A percentile compares a stretch with the other conserved stretches of the same genome.
phyloP scores from a whole-genome alignment of 2,113 vertebrate genomes.

The Galemys pyrenaicus region DNA sequence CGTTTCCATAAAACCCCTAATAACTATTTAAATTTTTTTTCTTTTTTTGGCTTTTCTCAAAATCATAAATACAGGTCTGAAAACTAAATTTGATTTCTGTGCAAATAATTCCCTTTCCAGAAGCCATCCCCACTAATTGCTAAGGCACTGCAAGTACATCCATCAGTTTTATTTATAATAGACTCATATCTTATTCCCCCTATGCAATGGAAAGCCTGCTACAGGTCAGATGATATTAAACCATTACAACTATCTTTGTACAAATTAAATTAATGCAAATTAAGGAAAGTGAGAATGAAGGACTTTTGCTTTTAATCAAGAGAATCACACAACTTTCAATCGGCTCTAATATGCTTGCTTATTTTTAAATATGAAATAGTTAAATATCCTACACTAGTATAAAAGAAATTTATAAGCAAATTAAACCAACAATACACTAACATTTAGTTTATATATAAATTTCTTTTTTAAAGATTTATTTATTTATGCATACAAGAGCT shows the following conservation, averaged over 20 bases:
- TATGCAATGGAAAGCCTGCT: background rate
- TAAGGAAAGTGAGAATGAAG: background rate
- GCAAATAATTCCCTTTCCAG: conserved; percentile 72
- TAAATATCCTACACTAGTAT: background rate
- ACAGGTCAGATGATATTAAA: background rate
- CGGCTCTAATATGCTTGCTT: background rate
- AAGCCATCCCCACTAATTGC: conserved; percentile 73
- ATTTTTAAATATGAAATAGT: background rate
- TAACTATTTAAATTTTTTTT: conserved; percentile 84
- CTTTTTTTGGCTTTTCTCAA: conserved; percentile 82
- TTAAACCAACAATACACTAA: background rate
- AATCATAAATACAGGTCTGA: conserved; percentile 84
- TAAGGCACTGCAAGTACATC: conserved; percentile 21
- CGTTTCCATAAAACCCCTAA: conserved; percentile 86
- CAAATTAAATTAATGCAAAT: background rate
- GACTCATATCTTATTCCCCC: background rate
- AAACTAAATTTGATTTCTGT: conserved; percentile 80
- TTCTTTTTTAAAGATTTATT: background rate
- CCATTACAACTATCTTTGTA: background rate
- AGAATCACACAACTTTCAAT: background rate
- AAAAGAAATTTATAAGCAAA: background rate
- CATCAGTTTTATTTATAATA: conserved; percentile 65
- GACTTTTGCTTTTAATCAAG: background rate
- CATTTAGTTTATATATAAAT: background rate
- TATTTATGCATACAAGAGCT: too few relatives aligned